Evolutionary conservation across 2,113 vertebrate species (phyloP).

Genomic region (Anoplopoma fimbria): DNA sequence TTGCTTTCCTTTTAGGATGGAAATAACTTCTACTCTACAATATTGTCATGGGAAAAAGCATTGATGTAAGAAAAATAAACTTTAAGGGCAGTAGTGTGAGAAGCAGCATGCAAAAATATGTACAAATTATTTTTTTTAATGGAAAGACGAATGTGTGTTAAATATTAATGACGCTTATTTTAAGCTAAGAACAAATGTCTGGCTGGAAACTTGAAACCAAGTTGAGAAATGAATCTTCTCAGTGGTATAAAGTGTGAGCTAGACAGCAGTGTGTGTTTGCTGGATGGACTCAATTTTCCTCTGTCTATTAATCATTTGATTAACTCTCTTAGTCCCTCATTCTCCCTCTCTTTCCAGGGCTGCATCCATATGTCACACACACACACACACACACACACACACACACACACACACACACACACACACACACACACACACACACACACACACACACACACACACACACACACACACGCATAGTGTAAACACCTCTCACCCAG

Average conservation of each 20-base stretch:
- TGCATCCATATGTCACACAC: not conserved
- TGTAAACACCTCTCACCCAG: slow-evolving; percentile 49
- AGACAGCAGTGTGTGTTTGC: slow-evolving; percentile 37
- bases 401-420: not conserved
- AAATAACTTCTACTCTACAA: not conserved
- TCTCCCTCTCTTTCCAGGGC: slow-evolving; percentile 3
- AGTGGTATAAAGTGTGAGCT: slow-evolving; percentile 12
- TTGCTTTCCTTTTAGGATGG: not conserved
- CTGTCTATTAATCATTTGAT: slow-evolving; percentile 57
- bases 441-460: not conserved
- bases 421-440: not conserved
- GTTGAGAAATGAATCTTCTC: not conserved
- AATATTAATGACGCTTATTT: slow-evolving; percentile 26
- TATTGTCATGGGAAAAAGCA: not conserved
- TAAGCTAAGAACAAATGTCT: not conserved
- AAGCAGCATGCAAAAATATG: slow-evolving; percentile 4
- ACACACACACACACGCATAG: not conserved
- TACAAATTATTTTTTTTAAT: not conserved
- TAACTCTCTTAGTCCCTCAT: slow-evolving; percentile 32
- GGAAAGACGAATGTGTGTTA: not conserved
- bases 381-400: slow-evolving; percentile 4
- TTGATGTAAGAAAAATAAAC: not conserved
- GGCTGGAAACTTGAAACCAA: slow-evolving; percentile 4
- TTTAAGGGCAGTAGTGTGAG: not conserved
- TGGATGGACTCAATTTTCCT: slow-evolving; percentile 39